Conservation (phyloP, 1,140 invertebrate genomes). For the Tetramorium simillimum region DNA sequence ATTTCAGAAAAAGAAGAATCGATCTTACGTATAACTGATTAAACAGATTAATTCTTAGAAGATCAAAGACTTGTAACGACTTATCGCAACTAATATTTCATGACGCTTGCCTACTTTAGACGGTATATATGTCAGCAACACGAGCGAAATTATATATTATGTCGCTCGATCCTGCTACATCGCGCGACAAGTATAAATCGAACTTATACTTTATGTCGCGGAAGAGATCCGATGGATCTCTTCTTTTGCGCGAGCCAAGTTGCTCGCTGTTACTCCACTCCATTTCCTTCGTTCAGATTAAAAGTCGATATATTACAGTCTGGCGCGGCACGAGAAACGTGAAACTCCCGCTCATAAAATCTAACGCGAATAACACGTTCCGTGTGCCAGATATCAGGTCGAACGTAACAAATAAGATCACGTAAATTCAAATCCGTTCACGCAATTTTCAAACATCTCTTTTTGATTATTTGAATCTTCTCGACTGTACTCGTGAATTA, state of each 20-base stretch:
- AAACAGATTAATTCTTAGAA: conserved; percentile 18
- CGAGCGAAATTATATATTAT: conserved; percentile 34
- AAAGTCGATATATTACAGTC: conserved; percentile 26
- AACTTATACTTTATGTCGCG: conserved; percentile 31
- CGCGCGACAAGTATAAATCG: conserved; percentile 16
- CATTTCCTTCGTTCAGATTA: conserved; percentile 45
- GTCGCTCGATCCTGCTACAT: conserved; percentile 1
- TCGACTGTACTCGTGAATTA: conserved; percentile 64
- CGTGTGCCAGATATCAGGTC: conserved; percentile 32
- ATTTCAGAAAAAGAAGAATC: not conserved
- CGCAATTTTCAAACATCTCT: conserved; percentile 60
- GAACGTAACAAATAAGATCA: conserved; percentile 58
- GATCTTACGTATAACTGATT: not conserved
- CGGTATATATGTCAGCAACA: not conserved
- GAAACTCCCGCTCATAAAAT: conserved; percentile 11
- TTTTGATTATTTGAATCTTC: conserved; percentile 53
- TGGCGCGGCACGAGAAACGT: not conserved
- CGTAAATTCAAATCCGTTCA: conserved; percentile 62
- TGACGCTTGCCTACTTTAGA: conserved; percentile 9
- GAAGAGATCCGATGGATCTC: conserved; percentile 40
- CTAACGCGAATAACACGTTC: not conserved
- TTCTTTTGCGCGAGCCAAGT: not conserved
- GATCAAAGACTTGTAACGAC: not conserved
- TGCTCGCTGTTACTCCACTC: conserved; percentile 14
- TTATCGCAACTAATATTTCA: conserved; percentile 41